phyloP scores from a whole-genome alignment of 2,797 vertebrate species.

The Tolypeutes matacus region DNA sequence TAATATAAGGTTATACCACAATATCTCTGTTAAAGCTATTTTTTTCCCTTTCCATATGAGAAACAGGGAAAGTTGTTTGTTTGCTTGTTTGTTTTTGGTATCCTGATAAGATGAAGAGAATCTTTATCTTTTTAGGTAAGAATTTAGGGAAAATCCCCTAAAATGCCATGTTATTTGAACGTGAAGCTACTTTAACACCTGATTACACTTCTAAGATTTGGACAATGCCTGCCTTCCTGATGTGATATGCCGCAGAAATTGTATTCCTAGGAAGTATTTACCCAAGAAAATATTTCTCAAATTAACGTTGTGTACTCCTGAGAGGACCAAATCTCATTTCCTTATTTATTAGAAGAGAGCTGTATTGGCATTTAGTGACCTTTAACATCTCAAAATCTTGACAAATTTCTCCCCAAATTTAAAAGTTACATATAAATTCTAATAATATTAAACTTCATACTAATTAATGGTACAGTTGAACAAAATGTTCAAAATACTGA shows the following conservation, averaged over 20 bases:
- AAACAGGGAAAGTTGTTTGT: not conserved
- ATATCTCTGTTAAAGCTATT: not conserved
- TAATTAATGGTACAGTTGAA: not conserved
- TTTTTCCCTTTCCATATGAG: not conserved
- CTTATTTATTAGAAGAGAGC: not conserved
- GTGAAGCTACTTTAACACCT: not conserved
- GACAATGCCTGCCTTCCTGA: not conserved
- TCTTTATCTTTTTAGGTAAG: not conserved
- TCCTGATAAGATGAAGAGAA: not conserved
- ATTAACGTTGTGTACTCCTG: not conserved
- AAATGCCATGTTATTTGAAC: not conserved
- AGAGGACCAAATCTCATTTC: not conserved
- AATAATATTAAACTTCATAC: not conserved
- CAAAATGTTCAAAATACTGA: no score
- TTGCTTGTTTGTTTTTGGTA: not conserved
- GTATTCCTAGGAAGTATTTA: not conserved
- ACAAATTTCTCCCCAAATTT: not conserved
- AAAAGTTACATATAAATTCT: not conserved
- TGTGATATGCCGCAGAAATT: not conserved
- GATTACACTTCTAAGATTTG: not conserved
- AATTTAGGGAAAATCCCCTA: not conserved
- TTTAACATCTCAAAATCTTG: not conserved
- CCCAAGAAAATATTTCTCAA: not conserved
- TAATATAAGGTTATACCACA: not conserved
- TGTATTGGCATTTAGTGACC: not conserved